Evolutionary conservation across 2,113 vertebrate genomes (phyloP).

Genomic region (Poecilia latipinna): DNA sequence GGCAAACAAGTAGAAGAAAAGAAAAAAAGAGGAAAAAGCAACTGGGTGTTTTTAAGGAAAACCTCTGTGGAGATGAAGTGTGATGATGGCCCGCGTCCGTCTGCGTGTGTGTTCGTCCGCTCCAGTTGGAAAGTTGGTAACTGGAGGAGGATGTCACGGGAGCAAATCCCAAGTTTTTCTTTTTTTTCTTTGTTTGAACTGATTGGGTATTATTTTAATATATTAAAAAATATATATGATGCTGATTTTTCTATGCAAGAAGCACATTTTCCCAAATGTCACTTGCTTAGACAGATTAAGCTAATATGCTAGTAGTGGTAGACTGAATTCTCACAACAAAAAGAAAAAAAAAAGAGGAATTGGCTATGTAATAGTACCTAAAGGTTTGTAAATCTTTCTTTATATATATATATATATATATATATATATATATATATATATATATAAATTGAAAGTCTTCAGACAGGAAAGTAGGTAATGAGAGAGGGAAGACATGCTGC

Average conservation of each 20-base stretch:
- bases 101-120: no score
- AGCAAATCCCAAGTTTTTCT: no score
- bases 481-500: no score
- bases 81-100: neutral
- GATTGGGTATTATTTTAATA: neutral
- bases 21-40: no score
- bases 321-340: neutral
- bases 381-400: no score
- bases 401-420: no score
- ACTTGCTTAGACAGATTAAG: neutral
- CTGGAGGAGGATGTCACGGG: no score
- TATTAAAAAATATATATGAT: neutral
- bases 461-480: no score
- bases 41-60: neutral
- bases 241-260: neutral
- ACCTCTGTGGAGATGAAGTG: neutral
- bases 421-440: no score
- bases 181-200: neutral
- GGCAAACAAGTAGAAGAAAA: neutral
- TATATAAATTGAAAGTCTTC: no score
- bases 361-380: neutral
- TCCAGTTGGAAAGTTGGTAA: no score
- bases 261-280: neutral
- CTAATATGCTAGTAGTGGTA: neutral
- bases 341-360: neutral